A percentile compares a stretch with the other conserved stretches of the same genome.
phyloP scores from a whole-genome alignment of 1,140 invertebrate species.

The Ceratina japonica region DNA sequence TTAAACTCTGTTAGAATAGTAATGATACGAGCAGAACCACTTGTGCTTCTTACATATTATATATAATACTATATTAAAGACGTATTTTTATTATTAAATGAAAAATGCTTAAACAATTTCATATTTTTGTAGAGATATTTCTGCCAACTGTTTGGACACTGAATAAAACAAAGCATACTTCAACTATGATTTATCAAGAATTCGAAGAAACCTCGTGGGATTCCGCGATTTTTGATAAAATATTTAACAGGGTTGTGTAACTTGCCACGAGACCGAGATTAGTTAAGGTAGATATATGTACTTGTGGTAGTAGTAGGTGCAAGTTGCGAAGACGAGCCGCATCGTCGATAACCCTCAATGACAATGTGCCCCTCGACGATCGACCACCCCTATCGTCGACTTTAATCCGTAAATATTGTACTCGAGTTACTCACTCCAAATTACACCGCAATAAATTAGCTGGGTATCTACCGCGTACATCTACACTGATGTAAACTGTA shows the following conservation, averaged over 20 bases:
- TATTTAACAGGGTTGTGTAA: slow-evolving; percentile 11
- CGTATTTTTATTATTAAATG: too few relatives aligned
- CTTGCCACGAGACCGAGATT: slow-evolving; percentile 6
- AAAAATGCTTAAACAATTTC: too few relatives aligned
- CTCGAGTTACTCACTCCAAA: background rate
- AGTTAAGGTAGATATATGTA: background rate
- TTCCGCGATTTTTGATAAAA: background rate
- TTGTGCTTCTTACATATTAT: too few relatives aligned
- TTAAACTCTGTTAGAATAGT: too few relatives aligned
- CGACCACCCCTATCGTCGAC: background rate
- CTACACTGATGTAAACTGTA: too few relatives aligned
- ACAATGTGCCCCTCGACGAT: background rate
- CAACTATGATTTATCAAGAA: background rate
- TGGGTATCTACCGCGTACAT: too few relatives aligned
- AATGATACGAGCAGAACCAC: too few relatives aligned
- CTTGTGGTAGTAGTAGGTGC: background rate
- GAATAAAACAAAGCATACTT: too few relatives aligned
- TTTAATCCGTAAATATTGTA: slow-evolving; percentile 7
- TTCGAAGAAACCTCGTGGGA: background rate
- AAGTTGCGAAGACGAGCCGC: slow-evolving; percentile 3
- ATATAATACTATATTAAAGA: too few relatives aligned
- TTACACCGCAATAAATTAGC: background rate
- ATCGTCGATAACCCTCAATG: slow-evolving; percentile 4
- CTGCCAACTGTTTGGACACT: too few relatives aligned
- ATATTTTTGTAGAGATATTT: too few relatives aligned